Evolutionary conservation across 2,797 vertebrate genomes (phyloP).

Genomic region (Carduelis carduelis): DNA sequence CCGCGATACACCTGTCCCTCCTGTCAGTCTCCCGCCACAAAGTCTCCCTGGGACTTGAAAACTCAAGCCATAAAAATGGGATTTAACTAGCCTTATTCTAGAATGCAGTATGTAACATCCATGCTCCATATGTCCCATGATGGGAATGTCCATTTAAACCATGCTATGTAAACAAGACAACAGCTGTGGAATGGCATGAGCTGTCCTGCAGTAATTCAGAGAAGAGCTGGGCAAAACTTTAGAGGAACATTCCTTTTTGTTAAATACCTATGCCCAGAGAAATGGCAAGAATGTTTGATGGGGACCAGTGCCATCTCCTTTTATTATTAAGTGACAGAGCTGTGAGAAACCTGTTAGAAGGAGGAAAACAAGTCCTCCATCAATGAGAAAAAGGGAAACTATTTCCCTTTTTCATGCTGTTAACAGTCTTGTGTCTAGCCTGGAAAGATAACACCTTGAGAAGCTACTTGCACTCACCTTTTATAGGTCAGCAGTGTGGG

Average conservation of each 20-base stretch:
- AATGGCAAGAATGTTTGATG: constrained; percentile 23
- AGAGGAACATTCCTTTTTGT: constrained; percentile 43
- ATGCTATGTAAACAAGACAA: constrained; percentile 70
- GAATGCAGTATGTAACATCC: constrained; percentile 52
- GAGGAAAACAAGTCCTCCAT: neutral
- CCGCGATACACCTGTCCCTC: constrained; percentile 77
- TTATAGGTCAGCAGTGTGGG: constrained; percentile 5
- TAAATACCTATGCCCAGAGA: constrained; percentile 21
- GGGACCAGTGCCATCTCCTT: neutral
- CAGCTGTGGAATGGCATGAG: constrained; percentile 66
- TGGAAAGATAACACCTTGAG: neutral
- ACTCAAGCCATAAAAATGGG: constrained; percentile 68
- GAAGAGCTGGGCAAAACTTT: constrained; percentile 49
- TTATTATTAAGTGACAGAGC: neutral
- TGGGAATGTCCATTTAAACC: constrained; percentile 57
- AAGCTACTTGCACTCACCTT: constrained; percentile 23
- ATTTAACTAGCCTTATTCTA: constrained; percentile 71
- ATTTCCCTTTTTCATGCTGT: neutral
- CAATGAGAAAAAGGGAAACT: neutral
- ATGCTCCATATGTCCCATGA: constrained; percentile 53
- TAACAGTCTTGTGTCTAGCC: neutral
- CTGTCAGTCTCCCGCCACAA: constrained; percentile 73
- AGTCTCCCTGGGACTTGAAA: constrained; percentile 70
- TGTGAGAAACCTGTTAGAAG: neutral
- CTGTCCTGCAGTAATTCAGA: neutral